Base-by-base conservation (phyloP, 2,888 invertebrate species). In the Alentia gelatinosa region DNA sequence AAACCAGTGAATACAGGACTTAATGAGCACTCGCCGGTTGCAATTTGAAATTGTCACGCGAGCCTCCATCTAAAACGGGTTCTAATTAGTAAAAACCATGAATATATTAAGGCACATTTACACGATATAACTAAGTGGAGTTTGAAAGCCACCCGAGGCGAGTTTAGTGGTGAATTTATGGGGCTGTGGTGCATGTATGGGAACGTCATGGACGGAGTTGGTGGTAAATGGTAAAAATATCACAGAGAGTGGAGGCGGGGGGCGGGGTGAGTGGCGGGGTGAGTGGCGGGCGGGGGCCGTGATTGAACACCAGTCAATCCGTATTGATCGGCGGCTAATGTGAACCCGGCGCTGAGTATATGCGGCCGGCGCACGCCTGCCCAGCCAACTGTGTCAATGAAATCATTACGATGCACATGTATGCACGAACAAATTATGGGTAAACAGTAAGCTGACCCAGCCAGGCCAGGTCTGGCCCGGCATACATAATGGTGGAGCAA, bases 331-430 rank as follows among this genome's bases (percentile, higher is more conserved):
- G 79, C 15, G 7, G 79, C 37, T 79, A 37, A 79, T 35, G 79
- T 35, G 35, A 79, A n/a, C 15, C 15, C 39, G 74, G 39, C 37
- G 37, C 37, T 79, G 79, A 79, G 79, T 79, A 39, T 35, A 79
- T 79, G 79, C 35, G 37, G 79, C 37, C 37, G 79, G 39, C 19
- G 35, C 79, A 39, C 47, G 86, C 4, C 86, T 19, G 86, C 47
- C 86, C 30, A 23, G 33, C 86, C 86, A 86, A 86, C 86, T 86
- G 86, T 86, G 86, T 86, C 86, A 86, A 86, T 86, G 86, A 86
- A 86, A 50, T 86, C 86, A 86, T 86, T 86, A 86, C 50, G 30
- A 86, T 86, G 86, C 50, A 86, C 86, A 86, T 86, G 86, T 86
- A 86, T 86, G 86, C 86, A 50, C 86, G 86, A 26, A 35, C 79